These are phyloP conservation scores for Strigamia transsilvanica DNA, from an alignment of 2,888 invertebrate genomes.

Conservation along the genomic window DNA sequence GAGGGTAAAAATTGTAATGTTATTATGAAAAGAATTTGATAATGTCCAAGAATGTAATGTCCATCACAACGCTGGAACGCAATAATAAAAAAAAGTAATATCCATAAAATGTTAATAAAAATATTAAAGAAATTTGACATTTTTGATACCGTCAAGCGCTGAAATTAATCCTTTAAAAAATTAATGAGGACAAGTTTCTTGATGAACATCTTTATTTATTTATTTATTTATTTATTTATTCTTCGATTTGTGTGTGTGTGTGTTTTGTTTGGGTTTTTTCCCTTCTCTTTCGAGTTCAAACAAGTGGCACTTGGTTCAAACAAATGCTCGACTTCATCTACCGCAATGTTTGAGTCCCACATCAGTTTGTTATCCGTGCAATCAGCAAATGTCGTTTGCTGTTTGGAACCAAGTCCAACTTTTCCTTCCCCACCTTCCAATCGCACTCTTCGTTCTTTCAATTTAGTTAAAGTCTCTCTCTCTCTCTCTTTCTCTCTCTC, in stretches of 20 bases:
- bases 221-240: background rate
- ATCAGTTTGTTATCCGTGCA: constrained; percentile 25
- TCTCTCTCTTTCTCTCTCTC: background rate
- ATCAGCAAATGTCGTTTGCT: constrained; percentile 26
- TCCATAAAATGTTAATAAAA: background rate
- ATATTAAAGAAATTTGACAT: background rate
- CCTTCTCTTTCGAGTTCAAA: background rate
- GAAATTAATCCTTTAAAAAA: too few relatives aligned
- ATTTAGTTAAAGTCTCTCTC: constrained; percentile 12
- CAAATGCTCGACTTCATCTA: constrained; percentile 26
- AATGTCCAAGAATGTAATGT: background rate
- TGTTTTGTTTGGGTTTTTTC: background rate
- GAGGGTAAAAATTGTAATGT: background rate
- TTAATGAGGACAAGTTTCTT: too few relatives aligned
- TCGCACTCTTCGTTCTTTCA: constrained; percentile 10
- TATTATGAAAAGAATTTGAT: constrained; percentile 3
- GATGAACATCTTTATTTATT: too few relatives aligned
- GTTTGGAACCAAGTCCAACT: constrained; percentile 20
- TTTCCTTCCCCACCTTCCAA: background rate
- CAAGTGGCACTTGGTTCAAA: constrained; percentile 26
- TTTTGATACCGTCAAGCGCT: too few relatives aligned
- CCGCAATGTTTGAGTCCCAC: constrained; percentile 21
- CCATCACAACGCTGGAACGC: background rate
- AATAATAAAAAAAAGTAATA: constrained; percentile 9
- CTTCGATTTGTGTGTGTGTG: background rate